Evolutionary conservation across 92 coral and sea anemone species (phyloP), one percentile per base, ranked within the genome.

Genomic region (Bergia sp.): DNA sequence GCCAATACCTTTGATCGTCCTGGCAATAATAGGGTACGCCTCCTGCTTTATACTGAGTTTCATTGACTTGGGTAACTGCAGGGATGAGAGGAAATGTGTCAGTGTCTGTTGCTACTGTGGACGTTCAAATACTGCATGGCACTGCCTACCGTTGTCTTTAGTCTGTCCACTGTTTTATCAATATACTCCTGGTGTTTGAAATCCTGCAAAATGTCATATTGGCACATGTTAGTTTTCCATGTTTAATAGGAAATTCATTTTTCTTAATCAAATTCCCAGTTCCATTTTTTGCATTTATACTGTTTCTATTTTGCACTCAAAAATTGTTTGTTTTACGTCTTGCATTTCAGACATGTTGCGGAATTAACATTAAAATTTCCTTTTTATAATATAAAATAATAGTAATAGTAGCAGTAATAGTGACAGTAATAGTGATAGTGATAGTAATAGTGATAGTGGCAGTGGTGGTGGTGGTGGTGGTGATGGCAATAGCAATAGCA

Each of bases 21-120:
- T 69, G 41, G 36, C 87, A 43, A 84, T 84, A 29, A 84, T 84
- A 15, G 65, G 77, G 37, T 84, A 84, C 0, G 87, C 87, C 45
- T 84, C 87, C 67, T 84, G 87, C 67, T 84, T 84, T 5, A 84
- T 29, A 64, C 78, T 29, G 3, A 71, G 75, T 45, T 84, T 79
- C 67, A 84, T 37, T 36, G 87, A 84, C 78, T 84, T 55, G 18
- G 87, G 79, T 71, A 84, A 47, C 87, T 84, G 38, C 13, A 18
- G 57, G 61, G 15, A 65, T n/a, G 13, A 2, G 8, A 78, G n/a
- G 82, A 78, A 12, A 47, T 78, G 64, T 49, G 41, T 72, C 15
- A 37, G 76, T 3, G 13, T 11, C n/a, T 12, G 16, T 53, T 53
- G 58, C 13, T 53, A 53, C 58, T 11, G 11, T 53, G 58, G 1